Evolutionary conservation across 1,140 invertebrate species (phyloP), one percentile per base, ranked within the genome.

Genomic region (Lamellibrachia luymesi): DNA sequence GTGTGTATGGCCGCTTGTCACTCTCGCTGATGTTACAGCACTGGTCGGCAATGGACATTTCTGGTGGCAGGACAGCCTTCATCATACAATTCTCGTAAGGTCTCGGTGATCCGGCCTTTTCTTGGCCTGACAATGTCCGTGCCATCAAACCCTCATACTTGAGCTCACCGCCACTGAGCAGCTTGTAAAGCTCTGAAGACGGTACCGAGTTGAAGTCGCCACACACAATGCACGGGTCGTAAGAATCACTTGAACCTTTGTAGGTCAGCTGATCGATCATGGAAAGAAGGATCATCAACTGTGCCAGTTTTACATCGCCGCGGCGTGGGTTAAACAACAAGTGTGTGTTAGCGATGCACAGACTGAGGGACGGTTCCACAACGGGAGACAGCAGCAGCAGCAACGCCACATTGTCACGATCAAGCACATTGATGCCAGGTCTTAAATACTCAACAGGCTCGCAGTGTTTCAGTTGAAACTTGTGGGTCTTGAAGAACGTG

Each of bases 241-340:
- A n/a, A 25, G 51, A 27, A 0, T 56, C 50, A 50, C 25, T 50
- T n/a, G 17, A 92, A 51, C 52, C 91, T 90, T 94, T 94, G 51
- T 93, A 94, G 0, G 95, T 93, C 38, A 95, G 27, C 93, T 94
- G 94, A 93, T 98, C 98, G 17, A 99, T 96, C 96, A 99, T 98
- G 1, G 98, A 97, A 25, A 99, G 96, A 4, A 99, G 96, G 89
- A 98, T 95, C 95, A 98, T 95, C 4, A 96, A 91, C 96, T 99
- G 99, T 0, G 98, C 98, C 27, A 99, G 96, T 95, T 98, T 97
- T 0, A 99, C 97, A 96, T 99, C 98, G 50, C 98, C 97, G 51
- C 99, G 96, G 94, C 97, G 97, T 0, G 98, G 98, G 97, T 99
- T 99, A 95, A 98, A 99, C 7, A 99, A 96, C n/a, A 99, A 96